Base-by-base conservation (phyloP, 2,888 invertebrate species). In the Aphidoletes aphidimyza region DNA sequence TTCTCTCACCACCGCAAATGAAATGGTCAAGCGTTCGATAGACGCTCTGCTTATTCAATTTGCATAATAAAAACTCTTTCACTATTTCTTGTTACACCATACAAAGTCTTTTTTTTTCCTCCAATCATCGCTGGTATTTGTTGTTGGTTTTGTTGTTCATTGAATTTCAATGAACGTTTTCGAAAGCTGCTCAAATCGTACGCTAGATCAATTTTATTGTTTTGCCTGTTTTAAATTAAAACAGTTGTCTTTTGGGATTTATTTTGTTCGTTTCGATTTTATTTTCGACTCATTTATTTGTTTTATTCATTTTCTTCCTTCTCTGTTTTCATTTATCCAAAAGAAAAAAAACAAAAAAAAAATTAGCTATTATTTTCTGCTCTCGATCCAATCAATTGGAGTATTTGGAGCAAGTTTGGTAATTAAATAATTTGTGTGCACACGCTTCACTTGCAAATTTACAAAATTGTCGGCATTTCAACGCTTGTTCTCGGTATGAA, bases 141-240 rank as follows among this genome's bases (percentile, higher is more conserved):
- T 47, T 47, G 6, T 2, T 47, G 6, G 6, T 54, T 54, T 26
- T 54, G n/a, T 26, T 54, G n/a, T 54, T 54, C 1, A 69, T 30
- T 26, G 69, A 69, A 69, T 69, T 69, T 69, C 30, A 69, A 69
- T 69, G 26, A n/a, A n/a, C 34, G 69, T 69, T 69, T 69, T 69
- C 69, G 69, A 69, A 69, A 69, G 69, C n/a, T 69, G 69, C 69
- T 69, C 69, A 69, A 69, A 69, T 69, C 69, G 30, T 69, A 69
- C 69, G 69, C 69, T 30, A 69, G 69, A 69, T 69, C 69, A 30
- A 69, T 69, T 69, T 26, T 30, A 69, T 69, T 69, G 69, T 69
- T 69, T 69, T 30, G 69, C 30, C 69, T 69, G 34, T 69, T 69
- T n/a, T 69, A 69, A 69, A 69, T 30, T 69, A 69, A 69, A 69